Conservation (phyloP, 2,113 vertebrate species). For the Oryzias celebensis region DNA sequence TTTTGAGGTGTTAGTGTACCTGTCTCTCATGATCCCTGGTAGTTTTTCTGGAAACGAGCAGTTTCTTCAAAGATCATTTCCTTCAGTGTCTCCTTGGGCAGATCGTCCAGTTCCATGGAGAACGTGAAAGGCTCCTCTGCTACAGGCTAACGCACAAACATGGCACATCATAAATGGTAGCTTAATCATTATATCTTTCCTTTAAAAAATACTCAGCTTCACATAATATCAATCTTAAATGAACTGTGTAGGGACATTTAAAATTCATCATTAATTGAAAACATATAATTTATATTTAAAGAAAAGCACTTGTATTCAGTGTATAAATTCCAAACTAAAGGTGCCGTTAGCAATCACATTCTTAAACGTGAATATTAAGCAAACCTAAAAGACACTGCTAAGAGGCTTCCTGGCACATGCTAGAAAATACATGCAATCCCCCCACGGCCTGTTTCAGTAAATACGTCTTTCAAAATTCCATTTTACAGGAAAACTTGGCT, state of each 20-base stretch:
- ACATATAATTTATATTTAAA: neutral
- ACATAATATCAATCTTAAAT: too few species aligned
- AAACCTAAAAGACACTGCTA: constrained; percentile 29
- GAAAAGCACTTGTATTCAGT: neutral
- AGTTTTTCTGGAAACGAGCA: constrained; percentile 83
- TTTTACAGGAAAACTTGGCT: too few species aligned
- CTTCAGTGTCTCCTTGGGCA: constrained; percentile 90
- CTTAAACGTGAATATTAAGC: constrained; percentile 1
- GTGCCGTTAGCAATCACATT: constrained; percentile 14
- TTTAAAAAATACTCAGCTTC: neutral
- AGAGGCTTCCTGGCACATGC: constrained; percentile 29
- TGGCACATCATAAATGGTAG: neutral
- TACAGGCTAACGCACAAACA: constrained; percentile 76
- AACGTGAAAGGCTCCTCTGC: constrained; percentile 90
- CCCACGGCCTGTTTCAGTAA: neutral
- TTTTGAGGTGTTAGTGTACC: constrained; percentile 32
- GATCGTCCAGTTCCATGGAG: constrained; percentile 87
- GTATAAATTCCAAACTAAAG: neutral
- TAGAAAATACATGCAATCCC: neutral
- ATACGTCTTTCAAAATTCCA: neutral
- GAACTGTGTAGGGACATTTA: too few species aligned
- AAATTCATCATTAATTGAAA: too few species aligned
- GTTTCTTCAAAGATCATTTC: constrained; percentile 89
- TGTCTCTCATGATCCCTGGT: constrained; percentile 75
- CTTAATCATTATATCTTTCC: neutral